These are phyloP conservation scores for Barnardius zonarius DNA, from an alignment of 2,113 vertebrate species.

Conservation along the genomic window DNA sequence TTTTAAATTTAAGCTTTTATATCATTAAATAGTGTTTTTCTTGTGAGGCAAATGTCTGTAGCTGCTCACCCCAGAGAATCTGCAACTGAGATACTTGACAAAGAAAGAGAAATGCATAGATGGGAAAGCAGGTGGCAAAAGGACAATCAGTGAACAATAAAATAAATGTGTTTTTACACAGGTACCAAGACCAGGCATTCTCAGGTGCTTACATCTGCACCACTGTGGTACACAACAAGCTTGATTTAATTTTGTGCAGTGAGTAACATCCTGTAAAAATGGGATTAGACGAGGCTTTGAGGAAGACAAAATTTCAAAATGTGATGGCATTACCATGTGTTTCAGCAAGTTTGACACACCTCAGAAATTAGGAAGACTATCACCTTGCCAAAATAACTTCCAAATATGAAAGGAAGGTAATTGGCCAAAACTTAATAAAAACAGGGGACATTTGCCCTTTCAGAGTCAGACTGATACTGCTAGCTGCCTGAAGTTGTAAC, in stretches of 20 bases:
- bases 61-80: background rate
- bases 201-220: background rate
- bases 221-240: background rate
- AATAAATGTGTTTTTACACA: background rate
- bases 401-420: background rate
- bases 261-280: background rate
- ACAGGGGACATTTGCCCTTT: background rate
- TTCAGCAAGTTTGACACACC: background rate
- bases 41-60: background rate
- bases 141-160: background rate
- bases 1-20: background rate
- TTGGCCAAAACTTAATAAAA: background rate
- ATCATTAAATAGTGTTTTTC: background rate
- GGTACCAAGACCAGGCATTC: background rate
- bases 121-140: background rate
- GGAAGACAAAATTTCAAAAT: background rate
- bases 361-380: background rate
- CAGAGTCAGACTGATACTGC: background rate
- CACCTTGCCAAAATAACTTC: background rate
- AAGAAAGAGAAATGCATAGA: background rate
- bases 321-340: background rate
- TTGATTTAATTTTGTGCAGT: background rate
- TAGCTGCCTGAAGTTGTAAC: background rate
- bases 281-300: background rate
- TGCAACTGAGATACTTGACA: background rate